Conservation (phyloP, 1,140 invertebrate genomes). For the Anadara kagoshimensis region DNA sequence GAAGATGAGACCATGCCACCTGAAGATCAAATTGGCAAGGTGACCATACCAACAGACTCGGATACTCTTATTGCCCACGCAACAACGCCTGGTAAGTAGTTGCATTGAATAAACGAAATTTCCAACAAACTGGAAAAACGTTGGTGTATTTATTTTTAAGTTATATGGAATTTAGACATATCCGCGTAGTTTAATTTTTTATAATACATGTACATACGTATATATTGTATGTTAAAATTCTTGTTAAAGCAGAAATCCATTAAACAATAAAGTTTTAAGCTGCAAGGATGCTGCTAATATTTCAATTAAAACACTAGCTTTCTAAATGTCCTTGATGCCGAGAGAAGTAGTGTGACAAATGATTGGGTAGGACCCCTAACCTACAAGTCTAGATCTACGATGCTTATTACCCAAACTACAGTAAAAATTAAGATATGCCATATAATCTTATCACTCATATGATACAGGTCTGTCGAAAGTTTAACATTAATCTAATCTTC, state of each 20-base stretch:
- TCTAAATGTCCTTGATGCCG: no score
- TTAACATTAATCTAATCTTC: no score
- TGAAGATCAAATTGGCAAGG: slow-evolving; percentile 5
- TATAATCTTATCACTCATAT: no score
- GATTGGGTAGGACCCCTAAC: no score
- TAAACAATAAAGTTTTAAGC: neutral
- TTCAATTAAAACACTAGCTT: no score
- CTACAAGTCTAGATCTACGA: no score
- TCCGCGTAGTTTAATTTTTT: neutral
- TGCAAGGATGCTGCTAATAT: neutral
- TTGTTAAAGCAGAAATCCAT: neutral
- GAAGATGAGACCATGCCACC: no score
- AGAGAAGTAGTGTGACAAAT: no score
- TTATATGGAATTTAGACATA: neutral
- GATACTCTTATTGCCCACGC: slow-evolving; percentile 25
- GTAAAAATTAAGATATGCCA: no score
- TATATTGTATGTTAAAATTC: neutral
- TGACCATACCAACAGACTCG: slow-evolving; percentile 19
- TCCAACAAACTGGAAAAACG: neutral
- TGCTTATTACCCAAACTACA: no score
- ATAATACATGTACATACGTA: neutral
- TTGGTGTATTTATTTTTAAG: neutral
- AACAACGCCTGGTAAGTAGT: slow-evolving; percentile 18
- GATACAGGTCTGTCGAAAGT: no score
- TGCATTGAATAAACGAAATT: neutral